Evolutionary conservation across 2,888 invertebrate species (phyloP).

Genomic region (Omphaloscelis lunosa): DNA sequence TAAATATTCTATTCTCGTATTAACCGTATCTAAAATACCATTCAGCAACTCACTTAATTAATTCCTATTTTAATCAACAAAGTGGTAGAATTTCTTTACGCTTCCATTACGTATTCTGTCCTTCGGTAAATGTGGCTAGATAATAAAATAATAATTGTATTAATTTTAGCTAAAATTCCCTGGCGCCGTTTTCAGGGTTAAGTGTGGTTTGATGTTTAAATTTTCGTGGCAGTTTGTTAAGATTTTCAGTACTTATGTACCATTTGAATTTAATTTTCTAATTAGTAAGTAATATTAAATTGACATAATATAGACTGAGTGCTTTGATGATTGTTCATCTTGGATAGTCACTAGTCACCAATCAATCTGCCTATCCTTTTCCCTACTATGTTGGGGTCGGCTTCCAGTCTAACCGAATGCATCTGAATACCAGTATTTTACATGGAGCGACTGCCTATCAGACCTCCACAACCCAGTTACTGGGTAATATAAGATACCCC

Average conservation of each 20-base stretch:
- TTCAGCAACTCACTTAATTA: conserved; percentile 57
- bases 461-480: no score
- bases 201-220: conserved; percentile 15
- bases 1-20: conserved; percentile 40
- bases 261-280: neutral
- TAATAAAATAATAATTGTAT: conserved; percentile 56
- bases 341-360: no score
- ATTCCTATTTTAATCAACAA: conserved; percentile 59
- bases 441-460: no score
- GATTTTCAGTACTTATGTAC: neutral
- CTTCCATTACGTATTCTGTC: conserved; percentile 41
- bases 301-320: no score
- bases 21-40: conserved; percentile 53
- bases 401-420: no score
- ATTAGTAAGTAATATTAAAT: no score
- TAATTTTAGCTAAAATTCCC: conserved; percentile 32
- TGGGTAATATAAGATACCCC: no score
- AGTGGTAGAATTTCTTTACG: conserved; percentile 43
- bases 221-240: conserved; percentile 5
- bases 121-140: conserved; percentile 37
- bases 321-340: no score
- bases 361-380: no score
- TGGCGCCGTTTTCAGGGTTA: conserved; percentile 28
- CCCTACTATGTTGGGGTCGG: no score
- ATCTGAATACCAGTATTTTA: no score